phyloP scores from a whole-genome alignment of 1,140 invertebrate species.

The Cydia amplana region DNA sequence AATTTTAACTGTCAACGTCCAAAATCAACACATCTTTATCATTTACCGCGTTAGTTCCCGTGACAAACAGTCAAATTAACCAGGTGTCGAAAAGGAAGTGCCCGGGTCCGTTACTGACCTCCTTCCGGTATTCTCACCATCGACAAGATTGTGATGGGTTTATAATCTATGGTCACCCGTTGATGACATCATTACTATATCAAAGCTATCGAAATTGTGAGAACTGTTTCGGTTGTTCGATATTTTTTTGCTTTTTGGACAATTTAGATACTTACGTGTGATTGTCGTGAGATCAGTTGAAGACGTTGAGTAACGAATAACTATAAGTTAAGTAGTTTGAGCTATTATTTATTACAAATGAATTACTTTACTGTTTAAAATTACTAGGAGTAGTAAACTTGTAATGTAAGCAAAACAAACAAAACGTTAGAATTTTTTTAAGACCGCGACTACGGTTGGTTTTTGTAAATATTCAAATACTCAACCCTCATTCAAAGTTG shows the following conservation, averaged over 20 bases:
- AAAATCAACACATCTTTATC: not conserved
- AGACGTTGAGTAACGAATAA: not conserved
- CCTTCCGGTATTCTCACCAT: conserved; percentile 22
- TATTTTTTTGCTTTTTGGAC: conserved; percentile 20
- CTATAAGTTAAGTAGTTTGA: not conserved
- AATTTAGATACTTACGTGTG: not conserved
- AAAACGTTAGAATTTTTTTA: no score
- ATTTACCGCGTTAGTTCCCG: conserved; percentile 1
- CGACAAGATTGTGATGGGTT: conserved; percentile 20
- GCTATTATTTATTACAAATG: no score
- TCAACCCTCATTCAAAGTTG: no score
- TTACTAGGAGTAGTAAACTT: not conserved
- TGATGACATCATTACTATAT: conserved; percentile 17
- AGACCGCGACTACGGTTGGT: no score
- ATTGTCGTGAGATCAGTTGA: conserved; percentile 10
- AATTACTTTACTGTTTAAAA: no score
- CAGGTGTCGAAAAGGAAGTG: conserved; percentile 30
- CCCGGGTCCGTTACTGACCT: conserved; percentile 10
- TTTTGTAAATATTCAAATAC: no score
- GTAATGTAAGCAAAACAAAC: no score
- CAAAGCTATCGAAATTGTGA: conserved; percentile 26
- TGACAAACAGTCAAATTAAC: conserved; percentile 16
- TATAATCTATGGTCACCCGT: conserved; percentile 23
- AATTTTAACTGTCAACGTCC: conserved; percentile 14
- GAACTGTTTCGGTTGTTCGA: conserved; percentile 5